These are phyloP conservation scores for Strix uralensis DNA, from an alignment of 2,113 vertebrate species.

Conservation along the genomic window DNA sequence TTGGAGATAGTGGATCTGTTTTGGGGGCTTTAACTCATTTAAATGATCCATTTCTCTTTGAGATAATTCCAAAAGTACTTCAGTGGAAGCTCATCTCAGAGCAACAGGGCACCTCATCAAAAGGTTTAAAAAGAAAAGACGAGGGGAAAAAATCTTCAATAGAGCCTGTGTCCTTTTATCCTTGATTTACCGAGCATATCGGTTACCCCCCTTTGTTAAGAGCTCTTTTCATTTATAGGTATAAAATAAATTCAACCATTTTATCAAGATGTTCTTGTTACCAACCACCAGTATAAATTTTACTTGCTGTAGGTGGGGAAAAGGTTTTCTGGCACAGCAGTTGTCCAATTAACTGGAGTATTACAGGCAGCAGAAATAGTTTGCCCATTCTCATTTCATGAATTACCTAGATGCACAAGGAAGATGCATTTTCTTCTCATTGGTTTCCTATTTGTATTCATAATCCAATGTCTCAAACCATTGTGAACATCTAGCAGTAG, in stretches of 20 bases:
- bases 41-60: constrained; percentile 60
- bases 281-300: constrained; percentile 66
- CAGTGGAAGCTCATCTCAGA: constrained; percentile 49
- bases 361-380: constrained; percentile 29
- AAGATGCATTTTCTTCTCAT: constrained; percentile 11
- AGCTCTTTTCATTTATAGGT: constrained; percentile 64
- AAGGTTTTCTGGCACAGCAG: constrained; percentile 61
- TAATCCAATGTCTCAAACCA: neutral
- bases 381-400: constrained; percentile 2
- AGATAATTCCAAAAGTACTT: constrained; percentile 61
- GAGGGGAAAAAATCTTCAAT: constrained; percentile 55
- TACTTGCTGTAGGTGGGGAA: constrained; percentile 33
- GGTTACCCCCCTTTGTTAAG: constrained; percentile 67
- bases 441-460: neutral
- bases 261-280: constrained; percentile 71
- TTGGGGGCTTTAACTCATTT: constrained; percentile 54
- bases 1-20: constrained; percentile 39
- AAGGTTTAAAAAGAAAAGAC: constrained; percentile 53
- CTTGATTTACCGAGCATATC: constrained; percentile 65
- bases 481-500: neutral
- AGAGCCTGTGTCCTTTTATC: constrained; percentile 61
- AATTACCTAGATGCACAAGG: neutral
- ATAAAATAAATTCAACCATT: constrained; percentile 67
- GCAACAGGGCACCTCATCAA: constrained; percentile 67
- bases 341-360: constrained; percentile 66